phyloP scores from a whole-genome alignment of 2,888 invertebrate genomes.

The Petrolisthes cinctipes region DNA sequence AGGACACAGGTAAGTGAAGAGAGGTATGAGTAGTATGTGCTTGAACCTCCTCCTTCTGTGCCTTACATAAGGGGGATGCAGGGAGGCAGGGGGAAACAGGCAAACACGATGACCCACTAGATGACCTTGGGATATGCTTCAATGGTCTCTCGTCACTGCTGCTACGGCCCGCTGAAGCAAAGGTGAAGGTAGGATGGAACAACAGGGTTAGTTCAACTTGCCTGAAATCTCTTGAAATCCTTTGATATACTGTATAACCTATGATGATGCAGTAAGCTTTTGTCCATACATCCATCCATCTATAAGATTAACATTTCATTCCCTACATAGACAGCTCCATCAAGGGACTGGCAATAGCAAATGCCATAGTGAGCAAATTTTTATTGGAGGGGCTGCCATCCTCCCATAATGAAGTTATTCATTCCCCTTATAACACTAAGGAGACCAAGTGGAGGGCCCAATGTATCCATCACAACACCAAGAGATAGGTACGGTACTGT shows the following conservation, averaged over 20 bases:
- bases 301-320: too few species aligned
- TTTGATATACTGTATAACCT: not conserved
- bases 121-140: conserved; percentile 16
- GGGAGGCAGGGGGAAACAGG: conserved; percentile 36
- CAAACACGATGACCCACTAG: conserved; percentile 8
- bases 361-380: too few species aligned
- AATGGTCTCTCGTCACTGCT: conserved; percentile 36
- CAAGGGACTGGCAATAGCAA: too few species aligned
- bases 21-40: not conserved
- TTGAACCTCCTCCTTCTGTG: conserved; percentile 4
- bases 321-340: too few species aligned
- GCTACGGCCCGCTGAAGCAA: conserved; percentile 50
- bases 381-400: too few species aligned
- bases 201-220: conserved; percentile 31
- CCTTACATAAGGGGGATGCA: not conserved
- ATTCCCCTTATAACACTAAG: too few species aligned
- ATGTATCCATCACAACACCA: too few species aligned
- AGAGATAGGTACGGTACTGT: too few species aligned
- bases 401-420: too few species aligned
- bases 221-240: not conserved
- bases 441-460: too few species aligned
- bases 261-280: not conserved
- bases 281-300: too few species aligned
- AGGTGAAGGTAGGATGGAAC: conserved; percentile 47
- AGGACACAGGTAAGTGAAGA: not conserved